phyloP scores from a whole-genome alignment of 2,888 invertebrate genomes.

The Chymomyza amoena region DNA sequence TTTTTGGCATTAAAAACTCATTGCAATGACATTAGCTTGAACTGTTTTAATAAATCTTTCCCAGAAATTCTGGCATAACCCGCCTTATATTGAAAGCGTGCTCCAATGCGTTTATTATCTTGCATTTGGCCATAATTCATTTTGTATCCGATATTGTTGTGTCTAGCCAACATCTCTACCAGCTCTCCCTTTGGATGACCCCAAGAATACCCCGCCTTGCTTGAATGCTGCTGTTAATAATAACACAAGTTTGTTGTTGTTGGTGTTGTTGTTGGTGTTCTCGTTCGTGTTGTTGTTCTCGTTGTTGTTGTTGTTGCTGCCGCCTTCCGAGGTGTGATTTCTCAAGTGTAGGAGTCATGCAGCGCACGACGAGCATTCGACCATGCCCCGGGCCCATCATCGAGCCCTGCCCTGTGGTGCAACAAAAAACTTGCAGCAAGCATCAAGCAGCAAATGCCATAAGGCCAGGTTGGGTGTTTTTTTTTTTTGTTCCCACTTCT shows the following conservation, averaged over 20 bases:
- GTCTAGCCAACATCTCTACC: conserved; percentile 29
- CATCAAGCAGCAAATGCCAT: neutral
- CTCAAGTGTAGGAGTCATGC: conserved; percentile 75
- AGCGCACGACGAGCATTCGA: conserved; percentile 55
- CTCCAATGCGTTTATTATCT: conserved; percentile 38
- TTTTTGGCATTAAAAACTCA: conserved; percentile 50
- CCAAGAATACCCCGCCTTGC: conserved; percentile 8
- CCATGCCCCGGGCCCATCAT: conserved; percentile 6
- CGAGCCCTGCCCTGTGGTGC: conserved; percentile 37
- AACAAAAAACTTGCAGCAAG: conserved; percentile 11
- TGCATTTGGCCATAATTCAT: conserved; percentile 30
- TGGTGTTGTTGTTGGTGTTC: conserved; percentile 11
- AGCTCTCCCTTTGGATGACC: conserved; percentile 9
- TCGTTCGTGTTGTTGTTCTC: neutral
- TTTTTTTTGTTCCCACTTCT: neutral
- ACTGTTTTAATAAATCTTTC: neutral
- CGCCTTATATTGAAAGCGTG: neutral
- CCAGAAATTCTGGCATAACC: conserved; percentile 21
- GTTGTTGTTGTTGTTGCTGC: conserved; percentile 20
- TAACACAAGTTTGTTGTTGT: conserved; percentile 31
- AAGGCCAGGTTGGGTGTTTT: neutral
- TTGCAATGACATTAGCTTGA: conserved; percentile 9
- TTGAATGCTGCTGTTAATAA: conserved; percentile 36
- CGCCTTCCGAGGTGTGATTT: conserved; percentile 66
- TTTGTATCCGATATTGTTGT: conserved; percentile 15